Conservation (phyloP, 2,797 vertebrate genomes). For the Scolopax rusticola region DNA sequence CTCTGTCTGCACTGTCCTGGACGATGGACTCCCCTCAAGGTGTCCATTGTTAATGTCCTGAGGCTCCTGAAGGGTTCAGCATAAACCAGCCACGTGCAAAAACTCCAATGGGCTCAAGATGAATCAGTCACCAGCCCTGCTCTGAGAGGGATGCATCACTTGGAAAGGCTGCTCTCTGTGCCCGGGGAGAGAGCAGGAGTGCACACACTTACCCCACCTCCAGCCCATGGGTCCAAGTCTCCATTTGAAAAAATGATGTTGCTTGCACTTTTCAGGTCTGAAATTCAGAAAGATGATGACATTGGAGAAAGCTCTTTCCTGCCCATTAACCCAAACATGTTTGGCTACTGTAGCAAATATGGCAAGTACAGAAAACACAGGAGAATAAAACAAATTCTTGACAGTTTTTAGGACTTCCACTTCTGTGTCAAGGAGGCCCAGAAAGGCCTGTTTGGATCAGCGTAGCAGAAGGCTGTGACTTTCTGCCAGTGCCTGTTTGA, state of each 20-base stretch:
- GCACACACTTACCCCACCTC: constrained; percentile 87
- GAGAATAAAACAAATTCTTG: not conserved
- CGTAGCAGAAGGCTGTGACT: not conserved
- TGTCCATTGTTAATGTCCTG: not conserved
- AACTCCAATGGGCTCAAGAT: not conserved
- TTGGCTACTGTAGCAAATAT: not conserved
- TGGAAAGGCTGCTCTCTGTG: not conserved
- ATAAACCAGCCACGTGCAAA: not conserved
- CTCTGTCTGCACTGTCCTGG: not conserved
- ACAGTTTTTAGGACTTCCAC: not conserved
- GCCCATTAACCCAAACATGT: not conserved
- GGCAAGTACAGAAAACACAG: not conserved
- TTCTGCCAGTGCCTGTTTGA: not conserved
- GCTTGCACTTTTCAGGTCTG: constrained; percentile 87
- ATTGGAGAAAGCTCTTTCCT: not conserved
- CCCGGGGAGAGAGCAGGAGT: not conserved
- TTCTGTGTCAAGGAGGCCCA: not conserved
- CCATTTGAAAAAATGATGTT: constrained; percentile 97
- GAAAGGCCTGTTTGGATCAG: not conserved
- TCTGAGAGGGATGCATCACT: not conserved
- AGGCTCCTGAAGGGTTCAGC: not conserved
- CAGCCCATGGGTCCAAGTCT: constrained; percentile 94
- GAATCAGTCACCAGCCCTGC: rapidly evolving
- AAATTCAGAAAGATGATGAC: not conserved
- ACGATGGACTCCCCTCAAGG: not conserved